These are phyloP conservation scores for Smutsia gigantea DNA, from an alignment of 2,797 vertebrate genomes.

Conservation along the genomic window DNA sequence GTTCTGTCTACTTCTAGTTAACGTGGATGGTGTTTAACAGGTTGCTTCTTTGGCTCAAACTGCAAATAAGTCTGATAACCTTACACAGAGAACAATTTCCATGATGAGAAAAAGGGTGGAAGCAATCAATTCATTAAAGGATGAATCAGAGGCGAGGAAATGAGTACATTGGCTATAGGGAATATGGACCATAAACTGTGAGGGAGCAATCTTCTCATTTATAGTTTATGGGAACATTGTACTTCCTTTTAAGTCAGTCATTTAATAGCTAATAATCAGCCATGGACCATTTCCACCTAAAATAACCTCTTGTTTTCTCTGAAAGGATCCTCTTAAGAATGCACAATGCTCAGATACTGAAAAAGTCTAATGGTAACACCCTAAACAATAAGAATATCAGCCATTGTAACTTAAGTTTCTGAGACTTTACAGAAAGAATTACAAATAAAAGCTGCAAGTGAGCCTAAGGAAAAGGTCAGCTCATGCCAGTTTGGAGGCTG, in stretches of 20 bases:
- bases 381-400: background rate
- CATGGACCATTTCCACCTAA: slow-evolving; percentile 46
- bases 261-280: slow-evolving; percentile 41
- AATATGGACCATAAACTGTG: background rate
- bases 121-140: slow-evolving; percentile 41
- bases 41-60: slow-evolving; percentile 26
- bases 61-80: slow-evolving; percentile 4
- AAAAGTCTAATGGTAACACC: background rate
- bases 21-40: slow-evolving; percentile 22
- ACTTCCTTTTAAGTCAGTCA: slow-evolving; percentile 14
- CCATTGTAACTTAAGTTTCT: background rate
- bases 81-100: background rate
- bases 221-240: background rate
- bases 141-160: slow-evolving; percentile 37
- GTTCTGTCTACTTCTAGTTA: slow-evolving; percentile 23
- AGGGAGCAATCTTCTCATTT: slow-evolving; percentile 60
- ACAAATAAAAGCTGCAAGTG: background rate
- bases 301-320: slow-evolving; percentile 29
- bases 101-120: slow-evolving; percentile 8
- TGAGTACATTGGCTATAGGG: background rate
- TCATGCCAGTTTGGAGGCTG: background rate
- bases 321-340: slow-evolving; percentile 61
- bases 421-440: slow-evolving; percentile 18
- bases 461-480: background rate
- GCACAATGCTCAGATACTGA: slow-evolving; percentile 5